Base-by-base conservation (phyloP, 1,140 invertebrate genomes). In the Cheumatopsyche charites region DNA sequence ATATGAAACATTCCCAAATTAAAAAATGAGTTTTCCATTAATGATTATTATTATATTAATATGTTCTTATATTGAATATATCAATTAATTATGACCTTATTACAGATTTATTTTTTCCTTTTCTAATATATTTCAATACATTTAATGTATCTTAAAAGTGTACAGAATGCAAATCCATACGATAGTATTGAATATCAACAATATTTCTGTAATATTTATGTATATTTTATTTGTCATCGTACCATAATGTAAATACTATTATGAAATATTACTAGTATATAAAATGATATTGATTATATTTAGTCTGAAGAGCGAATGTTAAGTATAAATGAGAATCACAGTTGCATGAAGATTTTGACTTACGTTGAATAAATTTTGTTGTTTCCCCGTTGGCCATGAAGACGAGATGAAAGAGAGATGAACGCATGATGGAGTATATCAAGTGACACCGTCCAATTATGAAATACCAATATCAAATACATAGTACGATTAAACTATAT, bases 371-470 rank as follows among this genome's bases (percentile, higher is more conserved):
- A 17, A 52, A 52, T 52, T 25, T 58, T 58, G 55, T 25, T 58
- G 19, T 58, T 58, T 58, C 21, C 19, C 23, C 25, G 55, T 25
- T 58, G 23, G 23, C 55, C 19, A 58, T 58, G 23, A 58, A 58
- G 25, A 58, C 7, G 55, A 17, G n/a, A 58, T 58, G 55, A 58
- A 25, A 13, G 55, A 63, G 15, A 2, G 62, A 21, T 66, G 23
- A 66, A 66, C 4, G 23, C 13, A 25, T 21, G 19, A 58, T 58
- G 23, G 43, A 55, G 68, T 70, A 76, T 76, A 76, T 76, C 74
- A 76, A 67, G 65, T 73, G 72, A 76, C 74, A 76, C 74, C 74
- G 74, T 76, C 74, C 74, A 76, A 73, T 71, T 72, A n/a, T n/a
- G 63, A 58, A 75, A 71, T 75, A 75, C 73, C 73, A 72, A 75